Conservation (phyloP, 2,113 vertebrate species). For the Puma concolor region DNA sequence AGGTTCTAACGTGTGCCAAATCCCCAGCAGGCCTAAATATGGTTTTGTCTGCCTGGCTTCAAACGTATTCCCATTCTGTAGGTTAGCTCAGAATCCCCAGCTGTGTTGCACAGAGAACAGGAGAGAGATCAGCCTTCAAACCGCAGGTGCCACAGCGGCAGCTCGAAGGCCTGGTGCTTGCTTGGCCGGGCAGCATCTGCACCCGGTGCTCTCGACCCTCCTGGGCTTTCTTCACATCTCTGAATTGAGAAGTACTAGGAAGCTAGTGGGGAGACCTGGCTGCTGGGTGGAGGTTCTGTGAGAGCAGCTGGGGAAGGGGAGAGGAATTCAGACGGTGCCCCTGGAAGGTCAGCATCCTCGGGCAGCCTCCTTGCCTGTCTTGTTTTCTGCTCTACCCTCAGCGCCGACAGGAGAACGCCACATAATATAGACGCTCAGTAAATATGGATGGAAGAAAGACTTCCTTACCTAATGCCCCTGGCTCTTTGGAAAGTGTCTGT, state of each 20-base stretch:
- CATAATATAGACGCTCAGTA: background rate
- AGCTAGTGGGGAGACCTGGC: background rate
- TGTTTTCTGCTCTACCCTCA: background rate
- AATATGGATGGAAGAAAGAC: background rate
- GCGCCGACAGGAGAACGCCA: background rate
- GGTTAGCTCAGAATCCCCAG: background rate
- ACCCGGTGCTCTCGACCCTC: fast-evolving
- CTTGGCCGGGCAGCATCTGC: background rate
- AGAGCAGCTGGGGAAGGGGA: background rate
- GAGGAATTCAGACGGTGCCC: background rate
- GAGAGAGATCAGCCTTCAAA: too few species aligned
- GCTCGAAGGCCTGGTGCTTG: background rate
- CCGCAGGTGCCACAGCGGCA: background rate
- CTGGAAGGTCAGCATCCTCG: background rate
- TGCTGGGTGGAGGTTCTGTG: background rate
- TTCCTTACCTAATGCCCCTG: background rate
- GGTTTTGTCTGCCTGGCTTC: background rate
- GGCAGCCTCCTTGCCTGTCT: background rate
- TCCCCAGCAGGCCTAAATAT: background rate
- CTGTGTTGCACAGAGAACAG: background rate
- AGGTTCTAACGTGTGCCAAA: background rate
- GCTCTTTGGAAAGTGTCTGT: background rate
- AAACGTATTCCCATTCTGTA: background rate
- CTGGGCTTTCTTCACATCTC: background rate
- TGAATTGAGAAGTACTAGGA: background rate